A percentile compares a stretch with the other conserved stretches of the same genome.
These are phyloP conservation scores for Philereme vetulata DNA, from an alignment of 2,888 invertebrate genomes.

Conservation along the genomic window DNA sequence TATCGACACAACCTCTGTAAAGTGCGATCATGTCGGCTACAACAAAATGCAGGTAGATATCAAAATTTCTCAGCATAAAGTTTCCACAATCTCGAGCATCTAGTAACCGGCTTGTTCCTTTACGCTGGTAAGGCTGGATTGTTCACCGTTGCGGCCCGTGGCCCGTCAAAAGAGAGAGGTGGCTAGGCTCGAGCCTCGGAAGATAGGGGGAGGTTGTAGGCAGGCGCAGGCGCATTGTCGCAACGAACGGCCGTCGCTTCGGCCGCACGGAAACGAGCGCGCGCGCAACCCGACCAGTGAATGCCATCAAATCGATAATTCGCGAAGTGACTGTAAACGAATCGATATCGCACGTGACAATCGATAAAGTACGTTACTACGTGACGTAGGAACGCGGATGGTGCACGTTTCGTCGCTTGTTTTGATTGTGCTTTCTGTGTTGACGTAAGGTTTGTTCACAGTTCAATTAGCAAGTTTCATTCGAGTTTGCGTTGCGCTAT, in stretches of 20 bases:
- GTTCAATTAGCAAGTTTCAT: not conserved
- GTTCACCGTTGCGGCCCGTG: conserved; percentile 56
- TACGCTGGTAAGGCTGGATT: conserved; percentile 38
- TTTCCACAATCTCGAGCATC: conserved; percentile 30
- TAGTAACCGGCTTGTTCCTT: conserved; percentile 35
- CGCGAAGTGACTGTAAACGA: conserved; percentile 10
- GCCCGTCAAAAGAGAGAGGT: conserved; percentile 79
- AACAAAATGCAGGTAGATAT: conserved; percentile 9
- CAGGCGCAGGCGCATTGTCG: conserved; percentile 78
- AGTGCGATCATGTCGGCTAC: no score
- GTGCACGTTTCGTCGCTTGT: conserved; percentile 34
- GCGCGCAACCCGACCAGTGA: conserved; percentile 48
- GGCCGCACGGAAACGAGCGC: conserved; percentile 73
- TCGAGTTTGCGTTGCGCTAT: not conserved
- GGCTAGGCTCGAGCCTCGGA: conserved; percentile 62
- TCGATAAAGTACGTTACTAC: conserved; percentile 28
- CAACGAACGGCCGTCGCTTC: conserved; percentile 71
- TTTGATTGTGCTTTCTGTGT: conserved; percentile 23
- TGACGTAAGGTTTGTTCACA: conserved; percentile 5
- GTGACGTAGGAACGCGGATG: conserved; percentile 27
- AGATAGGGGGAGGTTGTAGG: conserved; percentile 72
- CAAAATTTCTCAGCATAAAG: conserved; percentile 15
- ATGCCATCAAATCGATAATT: not conserved
- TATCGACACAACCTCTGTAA: no score
- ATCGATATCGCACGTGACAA: conserved; percentile 30